phyloP scores from a whole-genome alignment of 2,797 vertebrate species.

The Sebastes iracundus region DNA sequence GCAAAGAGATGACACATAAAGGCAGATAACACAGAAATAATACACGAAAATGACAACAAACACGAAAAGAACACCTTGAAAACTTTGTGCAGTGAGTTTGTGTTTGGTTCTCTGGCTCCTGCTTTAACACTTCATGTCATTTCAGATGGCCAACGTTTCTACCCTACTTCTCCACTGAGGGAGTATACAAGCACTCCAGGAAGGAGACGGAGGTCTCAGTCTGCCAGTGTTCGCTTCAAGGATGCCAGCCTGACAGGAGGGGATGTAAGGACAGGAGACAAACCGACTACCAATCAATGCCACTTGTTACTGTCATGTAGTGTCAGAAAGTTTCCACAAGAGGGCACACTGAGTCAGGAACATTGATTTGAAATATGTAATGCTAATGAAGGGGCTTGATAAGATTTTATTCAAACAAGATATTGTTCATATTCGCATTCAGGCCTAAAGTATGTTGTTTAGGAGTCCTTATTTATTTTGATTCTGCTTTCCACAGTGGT shows the following conservation, averaged over 20 bases:
- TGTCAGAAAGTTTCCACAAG: conserved; percentile 38
- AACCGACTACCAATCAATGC: neutral
- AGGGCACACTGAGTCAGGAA: conserved; percentile 28
- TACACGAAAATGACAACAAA: neutral
- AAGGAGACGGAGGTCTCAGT: conserved; percentile 84
- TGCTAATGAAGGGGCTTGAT: neutral
- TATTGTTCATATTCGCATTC: neutral
- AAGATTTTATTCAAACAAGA: neutral
- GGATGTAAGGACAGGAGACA: conserved; percentile 78
- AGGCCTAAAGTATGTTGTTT: neutral
- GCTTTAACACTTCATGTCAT: conserved; percentile 3
- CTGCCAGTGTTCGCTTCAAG: conserved; percentile 88
- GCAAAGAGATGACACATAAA: neutral
- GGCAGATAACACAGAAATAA: neutral
- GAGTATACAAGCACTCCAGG: conserved; percentile 76
- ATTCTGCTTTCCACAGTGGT: neutral
- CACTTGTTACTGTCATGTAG: neutral
- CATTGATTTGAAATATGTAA: neutral
- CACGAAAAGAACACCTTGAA: neutral
- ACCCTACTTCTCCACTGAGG: conserved; percentile 88
- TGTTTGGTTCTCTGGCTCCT: neutral
- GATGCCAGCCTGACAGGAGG: conserved; percentile 63
- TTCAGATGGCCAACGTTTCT: conserved; percentile 84
- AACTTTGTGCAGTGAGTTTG: neutral
- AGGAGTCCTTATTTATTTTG: neutral